These are phyloP conservation scores for Gopherus evgoodei DNA, from an alignment of 2,113 vertebrate genomes.

Conservation along the genomic window DNA sequence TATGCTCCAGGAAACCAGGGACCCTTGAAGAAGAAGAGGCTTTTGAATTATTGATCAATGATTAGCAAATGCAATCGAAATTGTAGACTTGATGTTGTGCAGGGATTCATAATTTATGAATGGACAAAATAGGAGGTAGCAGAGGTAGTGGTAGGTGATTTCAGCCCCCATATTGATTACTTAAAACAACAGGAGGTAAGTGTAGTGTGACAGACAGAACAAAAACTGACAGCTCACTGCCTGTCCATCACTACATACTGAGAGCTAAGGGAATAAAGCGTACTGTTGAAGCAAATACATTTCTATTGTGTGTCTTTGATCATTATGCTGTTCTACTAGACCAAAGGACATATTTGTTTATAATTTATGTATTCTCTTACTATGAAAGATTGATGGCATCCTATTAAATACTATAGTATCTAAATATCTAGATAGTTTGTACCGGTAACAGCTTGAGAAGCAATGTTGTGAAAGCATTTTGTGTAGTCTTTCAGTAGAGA, in stretches of 20 bases:
- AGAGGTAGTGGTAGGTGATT: slow-evolving; percentile 94
- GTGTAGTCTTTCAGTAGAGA: neutral
- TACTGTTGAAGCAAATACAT: slow-evolving; percentile 76
- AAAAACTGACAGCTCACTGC: slow-evolving; percentile 83
- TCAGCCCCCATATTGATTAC: slow-evolving; percentile 97
- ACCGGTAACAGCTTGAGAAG: slow-evolving; percentile 68
- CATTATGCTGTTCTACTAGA: slow-evolving; percentile 78
- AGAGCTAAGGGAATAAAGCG: slow-evolving; percentile 71
- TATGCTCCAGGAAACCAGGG: slow-evolving; percentile 91
- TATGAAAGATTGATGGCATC: slow-evolving; percentile 82
- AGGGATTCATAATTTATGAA: slow-evolving; percentile 96
- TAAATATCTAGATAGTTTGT: slow-evolving; percentile 79
- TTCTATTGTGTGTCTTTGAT: slow-evolving; percentile 84
- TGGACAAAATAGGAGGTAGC: slow-evolving; percentile 97
- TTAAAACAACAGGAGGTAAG: slow-evolving; percentile 94
- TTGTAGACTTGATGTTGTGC: slow-evolving; percentile 94
- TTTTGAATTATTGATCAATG: slow-evolving; percentile 99
- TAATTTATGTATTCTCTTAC: slow-evolving; percentile 84
- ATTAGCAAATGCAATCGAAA: slow-evolving; percentile 99
- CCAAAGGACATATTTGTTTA: slow-evolving; percentile 84
- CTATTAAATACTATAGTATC: slow-evolving; percentile 72
- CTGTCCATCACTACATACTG: slow-evolving; percentile 78
- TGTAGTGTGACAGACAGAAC: slow-evolving; percentile 91
- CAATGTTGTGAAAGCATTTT: slow-evolving; percentile 51
- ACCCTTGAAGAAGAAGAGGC: slow-evolving; percentile 89